Percentiles rank a stretch among this genome's conserved stretches.
Conservation (phyloP, 2,113 vertebrate genomes). For the Stegastes partitus region DNA sequence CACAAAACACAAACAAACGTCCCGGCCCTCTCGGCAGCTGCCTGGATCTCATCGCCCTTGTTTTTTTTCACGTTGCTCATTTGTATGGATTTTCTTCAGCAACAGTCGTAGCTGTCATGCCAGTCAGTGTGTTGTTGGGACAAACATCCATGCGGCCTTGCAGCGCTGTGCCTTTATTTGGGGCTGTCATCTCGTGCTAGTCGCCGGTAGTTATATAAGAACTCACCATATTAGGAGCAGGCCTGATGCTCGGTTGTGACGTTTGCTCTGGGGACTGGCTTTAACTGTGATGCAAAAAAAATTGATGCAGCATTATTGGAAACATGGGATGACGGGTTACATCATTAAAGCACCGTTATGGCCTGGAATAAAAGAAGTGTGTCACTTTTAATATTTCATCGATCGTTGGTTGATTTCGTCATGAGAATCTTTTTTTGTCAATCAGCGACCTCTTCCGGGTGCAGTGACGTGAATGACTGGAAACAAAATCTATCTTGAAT, state of each 20-base stretch:
- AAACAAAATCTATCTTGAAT: accelerated
- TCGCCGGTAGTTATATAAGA: constrained; percentile 49
- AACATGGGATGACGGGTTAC: neutral
- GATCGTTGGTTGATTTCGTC: neutral
- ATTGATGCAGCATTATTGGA: constrained; percentile 6
- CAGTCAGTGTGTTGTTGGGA: constrained; percentile 10
- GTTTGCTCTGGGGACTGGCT: neutral
- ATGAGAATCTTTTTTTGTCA: neutral
- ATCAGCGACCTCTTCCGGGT: neutral
- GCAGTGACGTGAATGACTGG: neutral
- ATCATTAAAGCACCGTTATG: constrained; percentile 24
- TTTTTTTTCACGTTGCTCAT: neutral
- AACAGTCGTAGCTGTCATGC: constrained; percentile 16
- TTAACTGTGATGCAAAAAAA: constrained; percentile 30
- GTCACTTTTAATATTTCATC: neutral
- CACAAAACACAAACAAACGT: neutral
- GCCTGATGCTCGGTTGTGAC: constrained; percentile 20
- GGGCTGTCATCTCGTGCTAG: constrained; percentile 27
- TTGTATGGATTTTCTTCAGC: constrained; percentile 4
- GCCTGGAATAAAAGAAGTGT: neutral
- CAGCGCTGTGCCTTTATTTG: constrained; percentile 44
- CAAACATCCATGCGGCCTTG: neutral
- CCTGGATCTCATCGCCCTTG: neutral
- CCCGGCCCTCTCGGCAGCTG: too few species aligned
- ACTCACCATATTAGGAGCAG: constrained; percentile 20